A percentile compares a stretch with the other conserved stretches of the same genome.
These are phyloP conservation scores for Falco punctatus DNA, from an alignment of 2,113 vertebrate genomes.

Conservation along the genomic window DNA sequence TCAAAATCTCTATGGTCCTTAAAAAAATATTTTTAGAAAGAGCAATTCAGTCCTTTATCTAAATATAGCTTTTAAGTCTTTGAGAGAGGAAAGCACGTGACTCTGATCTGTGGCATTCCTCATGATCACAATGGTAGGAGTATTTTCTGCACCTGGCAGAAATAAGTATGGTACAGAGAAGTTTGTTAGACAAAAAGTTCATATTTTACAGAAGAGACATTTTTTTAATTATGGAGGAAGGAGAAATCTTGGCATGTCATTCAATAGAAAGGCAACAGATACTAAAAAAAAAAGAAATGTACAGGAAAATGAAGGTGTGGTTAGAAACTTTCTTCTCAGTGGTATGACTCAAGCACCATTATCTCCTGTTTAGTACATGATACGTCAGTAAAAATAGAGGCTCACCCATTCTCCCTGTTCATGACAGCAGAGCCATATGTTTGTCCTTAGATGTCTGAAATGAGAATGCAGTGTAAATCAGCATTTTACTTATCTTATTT, in stretches of 20 bases:
- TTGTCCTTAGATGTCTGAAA: background rate
- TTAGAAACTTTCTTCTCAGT: background rate
- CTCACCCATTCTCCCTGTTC: background rate
- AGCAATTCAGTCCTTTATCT: background rate
- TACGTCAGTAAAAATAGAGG: conserved; percentile 31
- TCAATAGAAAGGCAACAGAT: background rate
- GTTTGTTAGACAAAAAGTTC: background rate
- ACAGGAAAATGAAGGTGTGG: background rate
- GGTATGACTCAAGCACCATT: background rate
- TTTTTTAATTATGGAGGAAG: background rate
- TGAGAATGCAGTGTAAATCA: background rate
- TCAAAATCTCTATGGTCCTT: background rate
- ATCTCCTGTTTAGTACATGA: background rate
- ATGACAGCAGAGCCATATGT: background rate
- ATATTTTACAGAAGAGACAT: background rate
- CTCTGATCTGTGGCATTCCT: background rate
- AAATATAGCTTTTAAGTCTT: background rate
- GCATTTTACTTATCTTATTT: background rate
- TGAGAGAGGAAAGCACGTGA: background rate
- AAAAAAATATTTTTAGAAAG: conserved; percentile 27
- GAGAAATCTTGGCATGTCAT: background rate
- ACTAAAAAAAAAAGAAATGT: background rate
- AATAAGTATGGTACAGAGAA: background rate
- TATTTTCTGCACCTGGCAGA: background rate
- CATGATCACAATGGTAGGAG: background rate